Base-by-base conservation (phyloP, 2,888 invertebrate genomes). In the Tetrapedia diversipes region DNA sequence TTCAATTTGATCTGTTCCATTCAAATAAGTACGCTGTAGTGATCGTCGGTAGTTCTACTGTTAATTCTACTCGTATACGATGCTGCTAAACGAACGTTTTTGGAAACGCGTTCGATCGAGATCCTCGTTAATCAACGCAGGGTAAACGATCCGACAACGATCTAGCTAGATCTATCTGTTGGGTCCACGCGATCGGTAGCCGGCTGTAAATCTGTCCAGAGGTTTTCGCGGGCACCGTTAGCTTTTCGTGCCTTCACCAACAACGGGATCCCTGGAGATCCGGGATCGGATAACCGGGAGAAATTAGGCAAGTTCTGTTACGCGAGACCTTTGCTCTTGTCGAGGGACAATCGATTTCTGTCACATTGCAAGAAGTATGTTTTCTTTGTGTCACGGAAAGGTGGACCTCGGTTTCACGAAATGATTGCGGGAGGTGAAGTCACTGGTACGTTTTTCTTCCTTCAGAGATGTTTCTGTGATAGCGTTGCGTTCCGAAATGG, bases 171-270 rank as follows among this genome's bases (percentile, higher is more conserved):
- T 61, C 45, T 37, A 66, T 73, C 71, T 10, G 10, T 27, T 2
- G 59, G 82, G 57, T 41, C 63, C 47, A 60, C 41, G 51, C 64
- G 70, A 71, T 75, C 82, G 78, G 84, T 83, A 82, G 83, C 80
- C 27, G 24, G 74, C 49, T 72, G 73, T 86, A 86, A 86, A 86
- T 86, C 81, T 82, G 60, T 77, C 77, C 32, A 53, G 34, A n/a
- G 56, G 76, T 83, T 83, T 81, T 80, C 54, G 72, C 77, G 64
- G 77, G 49, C 77, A 81, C 86, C 84, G 85, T 86, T 86, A 84
- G 64, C 56, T 80, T 77, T 86, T 83, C 67, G 65, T 72, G 67
- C 66, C 67, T 69, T 65, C 57, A 4, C n/a, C 39, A n/a, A 7
- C 27, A 67, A 68, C 53, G 67, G 61, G 67, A 27, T 72, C 54